A percentile compares a stretch with the other conserved stretches of the same genome.
These are phyloP conservation scores for Oxygymnocypris stewartii DNA, from an alignment of 2,113 vertebrate species.

Conservation along the genomic window DNA sequence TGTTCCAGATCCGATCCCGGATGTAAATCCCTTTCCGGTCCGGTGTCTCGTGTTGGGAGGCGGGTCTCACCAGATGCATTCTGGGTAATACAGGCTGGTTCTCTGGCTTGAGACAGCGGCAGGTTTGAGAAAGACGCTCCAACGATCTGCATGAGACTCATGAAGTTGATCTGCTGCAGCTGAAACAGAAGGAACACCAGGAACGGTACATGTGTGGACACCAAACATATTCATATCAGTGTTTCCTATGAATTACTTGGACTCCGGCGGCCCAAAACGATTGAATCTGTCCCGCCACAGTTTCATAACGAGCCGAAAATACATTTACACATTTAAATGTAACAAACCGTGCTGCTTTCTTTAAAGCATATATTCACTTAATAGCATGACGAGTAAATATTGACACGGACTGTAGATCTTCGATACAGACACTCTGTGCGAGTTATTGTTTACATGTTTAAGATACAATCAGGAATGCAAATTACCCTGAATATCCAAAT, in stretches of 20 bases:
- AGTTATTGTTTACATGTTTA: too few relatives aligned
- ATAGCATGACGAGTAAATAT: too few relatives aligned
- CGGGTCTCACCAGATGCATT: constrained; percentile 22
- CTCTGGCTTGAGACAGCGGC: constrained; percentile 66
- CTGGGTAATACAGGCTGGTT: constrained; percentile 6
- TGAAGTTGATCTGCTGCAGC: constrained; percentile 88
- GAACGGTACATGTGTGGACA: neutral
- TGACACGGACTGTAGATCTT: too few relatives aligned
- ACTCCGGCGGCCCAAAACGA: too few relatives aligned
- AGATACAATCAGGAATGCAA: too few relatives aligned
- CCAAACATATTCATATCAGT: neutral
- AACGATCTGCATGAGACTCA: constrained; percentile 88
- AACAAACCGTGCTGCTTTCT: too few relatives aligned
- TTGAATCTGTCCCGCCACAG: too few relatives aligned
- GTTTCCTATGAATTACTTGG: neutral
- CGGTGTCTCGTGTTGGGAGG: neutral
- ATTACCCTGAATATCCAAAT: too few relatives aligned
- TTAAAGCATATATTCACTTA: too few relatives aligned
- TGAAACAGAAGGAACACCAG: constrained; percentile 60
- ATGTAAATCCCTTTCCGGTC: neutral
- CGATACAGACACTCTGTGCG: too few relatives aligned
- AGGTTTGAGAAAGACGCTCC: constrained; percentile 80
- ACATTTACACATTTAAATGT: too few relatives aligned
- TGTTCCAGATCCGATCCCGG: neutral
- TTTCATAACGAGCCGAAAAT: too few relatives aligned